A percentile compares a stretch with the other conserved stretches of the same genome.
phyloP scores from a whole-genome alignment of 2,888 invertebrate species.

The Ochropacha duplaris region DNA sequence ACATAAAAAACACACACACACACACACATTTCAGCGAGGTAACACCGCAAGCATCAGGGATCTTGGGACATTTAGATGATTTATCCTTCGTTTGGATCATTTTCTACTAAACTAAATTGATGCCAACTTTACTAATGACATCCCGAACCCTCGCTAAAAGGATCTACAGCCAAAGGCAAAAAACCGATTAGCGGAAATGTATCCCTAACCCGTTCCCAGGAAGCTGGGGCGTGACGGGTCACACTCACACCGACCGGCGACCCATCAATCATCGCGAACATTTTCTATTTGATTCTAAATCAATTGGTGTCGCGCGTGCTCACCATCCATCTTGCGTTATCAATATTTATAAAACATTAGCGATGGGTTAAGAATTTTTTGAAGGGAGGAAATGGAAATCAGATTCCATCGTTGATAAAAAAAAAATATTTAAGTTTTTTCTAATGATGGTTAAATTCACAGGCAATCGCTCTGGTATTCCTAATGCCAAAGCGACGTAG shows the following conservation, averaged over 20 bases:
- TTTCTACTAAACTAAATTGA: neutral
- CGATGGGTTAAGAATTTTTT: constrained; percentile 36
- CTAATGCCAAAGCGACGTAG: too few relatives aligned
- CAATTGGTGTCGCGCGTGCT: constrained; percentile 77
- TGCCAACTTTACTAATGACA: neutral
- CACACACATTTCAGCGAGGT: too few relatives aligned
- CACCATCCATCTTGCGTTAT: constrained; percentile 77
- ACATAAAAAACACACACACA: too few relatives aligned
- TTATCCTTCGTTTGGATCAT: neutral
- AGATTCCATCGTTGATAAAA: constrained; percentile 8
- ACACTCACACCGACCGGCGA: too few relatives aligned
- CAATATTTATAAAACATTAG: constrained; percentile 67
- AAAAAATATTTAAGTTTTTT: too few relatives aligned
- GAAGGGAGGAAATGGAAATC: constrained; percentile 46
- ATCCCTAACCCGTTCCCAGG: constrained; percentile 66
- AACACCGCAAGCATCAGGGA: too few relatives aligned
- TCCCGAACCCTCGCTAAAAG: neutral
- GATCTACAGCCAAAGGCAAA: neutral
- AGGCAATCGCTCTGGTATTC: too few relatives aligned
- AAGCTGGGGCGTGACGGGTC: constrained; percentile 63
- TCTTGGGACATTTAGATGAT: neutral
- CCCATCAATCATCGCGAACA: constrained; percentile 66
- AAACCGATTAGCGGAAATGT: constrained; percentile 46
- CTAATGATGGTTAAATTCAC: too few relatives aligned
- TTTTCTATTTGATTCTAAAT: constrained; percentile 76